Base-by-base conservation (phyloP, 2,113 vertebrate genomes). In the Opisthocomus hoazin region DNA sequence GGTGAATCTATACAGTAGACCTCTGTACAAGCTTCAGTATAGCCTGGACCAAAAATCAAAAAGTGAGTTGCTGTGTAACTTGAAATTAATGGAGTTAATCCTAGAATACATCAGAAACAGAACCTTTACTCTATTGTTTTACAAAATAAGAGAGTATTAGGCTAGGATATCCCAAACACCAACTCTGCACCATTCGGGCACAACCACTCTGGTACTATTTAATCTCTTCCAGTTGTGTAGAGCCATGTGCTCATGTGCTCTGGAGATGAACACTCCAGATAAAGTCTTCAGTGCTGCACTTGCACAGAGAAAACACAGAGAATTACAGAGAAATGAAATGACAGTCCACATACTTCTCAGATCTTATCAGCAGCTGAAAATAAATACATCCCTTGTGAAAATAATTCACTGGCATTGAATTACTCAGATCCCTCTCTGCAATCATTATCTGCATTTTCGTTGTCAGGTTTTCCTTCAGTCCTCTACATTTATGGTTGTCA, bases 331-430 rank as follows among this genome's bases (percentile, higher is more conserved):
- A 95, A 87, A 89, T 41, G 7, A 87, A 91, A 30, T 45, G 46
- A 74, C 32, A 87, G 26, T 53, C 41, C 48, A 63, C 32, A 58
- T 26, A 69, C 21, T 90, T 88, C 64, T 58, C 80, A 81, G 80
- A 65, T 71, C 69, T 94, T 87, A 96, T 14, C 87, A 93, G 77
- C 51, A 71, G 36, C 48, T 92, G 73, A 81, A 90, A 94, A 90
- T 24, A 92, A 88, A 90, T 46, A 63, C 15, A 75, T 2, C 16
- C 7, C 37, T n/a, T 77, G 20, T 30, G 9, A 94, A 90, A 93
- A n/a, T 1, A 81, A 74, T 78, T 91, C 22, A 58, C 7, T 82
- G 56, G 56, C 56, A 82, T 29, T 29, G 11, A 32, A 29, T 46
- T 60, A 64, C 24, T 64, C 7, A 7, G n/a, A 78, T 34, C 17